Conservation (phyloP, 2,113 vertebrate species). For the Lepus americanus region DNA sequence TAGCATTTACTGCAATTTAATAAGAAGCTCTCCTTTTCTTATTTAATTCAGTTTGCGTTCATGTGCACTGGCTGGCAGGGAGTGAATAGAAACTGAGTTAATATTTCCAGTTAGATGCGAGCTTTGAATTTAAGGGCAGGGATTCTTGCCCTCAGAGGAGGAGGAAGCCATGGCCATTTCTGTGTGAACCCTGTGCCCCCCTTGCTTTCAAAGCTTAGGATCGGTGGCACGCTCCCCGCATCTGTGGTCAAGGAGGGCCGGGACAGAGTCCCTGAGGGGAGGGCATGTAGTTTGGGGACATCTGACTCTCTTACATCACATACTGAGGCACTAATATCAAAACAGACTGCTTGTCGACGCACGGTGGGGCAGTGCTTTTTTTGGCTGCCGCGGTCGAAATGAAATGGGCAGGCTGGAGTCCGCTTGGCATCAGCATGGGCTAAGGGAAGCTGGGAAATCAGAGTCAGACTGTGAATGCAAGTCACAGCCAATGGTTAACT, state of each 20-base stretch:
- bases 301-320: conserved; percentile 75
- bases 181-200: not conserved
- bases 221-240: conserved; percentile 44
- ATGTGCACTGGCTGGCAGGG: conserved; percentile 45
- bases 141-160: conserved; percentile 37
- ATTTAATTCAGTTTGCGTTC: conserved; percentile 31
- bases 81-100: conserved; percentile 55
- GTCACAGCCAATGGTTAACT: conserved; percentile 74
- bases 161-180: conserved; percentile 38
- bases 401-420: conserved; percentile 83
- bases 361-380: conserved; percentile 73
- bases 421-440: conserved; percentile 78
- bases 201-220: conserved; percentile 41
- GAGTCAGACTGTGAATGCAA: conserved; percentile 77
- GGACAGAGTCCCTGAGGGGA: conserved; percentile 68
- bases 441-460: conserved; percentile 78
- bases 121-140: conserved; percentile 12
- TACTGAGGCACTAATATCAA: conserved; percentile 83
- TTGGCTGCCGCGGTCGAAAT: conserved; percentile 74
- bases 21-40: conserved; percentile 56
- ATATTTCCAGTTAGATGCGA: conserved; percentile 41
- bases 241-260: conserved; percentile 53
- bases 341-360: conserved; percentile 80
- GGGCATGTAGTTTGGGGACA: conserved; percentile 78
- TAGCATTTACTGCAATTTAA: conserved; percentile 32